Conservation (phyloP, 2,888 invertebrate species). For the Aplocera efformata region DNA sequence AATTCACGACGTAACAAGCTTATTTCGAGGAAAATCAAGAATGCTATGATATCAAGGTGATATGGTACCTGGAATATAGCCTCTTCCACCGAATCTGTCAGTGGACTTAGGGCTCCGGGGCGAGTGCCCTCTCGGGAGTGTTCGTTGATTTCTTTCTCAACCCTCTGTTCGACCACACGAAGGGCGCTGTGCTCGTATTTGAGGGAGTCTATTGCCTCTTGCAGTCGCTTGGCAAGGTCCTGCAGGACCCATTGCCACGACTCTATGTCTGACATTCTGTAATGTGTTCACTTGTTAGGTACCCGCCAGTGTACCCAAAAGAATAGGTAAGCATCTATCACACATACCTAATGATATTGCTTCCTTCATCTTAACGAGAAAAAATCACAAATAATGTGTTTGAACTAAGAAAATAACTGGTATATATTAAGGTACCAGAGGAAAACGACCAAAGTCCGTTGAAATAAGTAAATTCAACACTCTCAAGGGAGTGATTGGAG, state of each 20-base stretch:
- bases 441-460: too few relatives aligned
- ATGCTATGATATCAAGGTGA: too few relatives aligned
- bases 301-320: not conserved
- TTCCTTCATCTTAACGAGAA: too few relatives aligned
- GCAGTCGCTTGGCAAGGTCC: constrained; percentile 57
- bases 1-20: too few relatives aligned
- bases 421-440: too few relatives aligned
- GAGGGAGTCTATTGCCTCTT: constrained; percentile 48
- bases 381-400: too few relatives aligned
- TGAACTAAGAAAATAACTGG: too few relatives aligned
- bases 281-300: not conserved
- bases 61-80: constrained; percentile 56
- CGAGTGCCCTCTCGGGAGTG: constrained; percentile 41
- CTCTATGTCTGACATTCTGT: constrained; percentile 62
- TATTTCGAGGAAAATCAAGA: too few relatives aligned
- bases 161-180: constrained; percentile 50
- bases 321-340: not conserved
- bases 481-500: too few relatives aligned
- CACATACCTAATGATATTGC: constrained; percentile 45
- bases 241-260: constrained; percentile 70
- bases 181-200: constrained; percentile 59
- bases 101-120: constrained; percentile 56
- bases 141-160: constrained; percentile 48
- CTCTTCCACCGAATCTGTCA: constrained; percentile 56
- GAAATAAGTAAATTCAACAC: too few relatives aligned